Percentiles rank a stretch among this genome's conserved stretches.
Evolutionary conservation across 2,888 invertebrate genomes (phyloP).

Genomic region (Bombylius major): DNA sequence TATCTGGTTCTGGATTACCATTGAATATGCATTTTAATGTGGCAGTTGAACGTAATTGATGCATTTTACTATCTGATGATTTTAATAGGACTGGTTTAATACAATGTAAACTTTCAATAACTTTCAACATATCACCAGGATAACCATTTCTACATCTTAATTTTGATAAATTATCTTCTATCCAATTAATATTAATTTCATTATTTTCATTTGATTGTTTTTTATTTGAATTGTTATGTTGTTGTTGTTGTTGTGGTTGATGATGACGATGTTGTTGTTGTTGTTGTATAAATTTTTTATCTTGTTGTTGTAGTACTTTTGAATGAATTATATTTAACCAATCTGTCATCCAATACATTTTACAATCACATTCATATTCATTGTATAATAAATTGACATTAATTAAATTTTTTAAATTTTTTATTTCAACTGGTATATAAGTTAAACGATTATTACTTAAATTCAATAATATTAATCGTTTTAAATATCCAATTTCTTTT

Average conservation of each 20-base stretch:
- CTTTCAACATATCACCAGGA: conserved; percentile 54
- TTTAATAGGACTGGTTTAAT: conserved; percentile 48
- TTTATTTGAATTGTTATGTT: no score
- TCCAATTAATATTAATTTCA: background rate
- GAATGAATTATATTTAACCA: conserved; percentile 39
- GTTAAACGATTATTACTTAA: conserved; percentile 58
- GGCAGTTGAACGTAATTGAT: conserved; percentile 52
- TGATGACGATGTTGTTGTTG: no score
- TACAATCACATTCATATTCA: conserved; percentile 77
- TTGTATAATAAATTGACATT: conserved; percentile 59
- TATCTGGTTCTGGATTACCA: conserved; percentile 64
- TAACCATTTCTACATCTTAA: conserved; percentile 54
- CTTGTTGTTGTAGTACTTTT: no score
- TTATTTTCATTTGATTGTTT: background rate
- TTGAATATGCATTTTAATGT: conserved; percentile 62
- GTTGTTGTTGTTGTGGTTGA: no score
- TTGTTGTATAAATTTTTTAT: background rate
- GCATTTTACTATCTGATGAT: conserved; percentile 49
- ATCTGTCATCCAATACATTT: conserved; percentile 62
- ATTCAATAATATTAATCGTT: conserved; percentile 47
- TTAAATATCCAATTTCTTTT: conserved; percentile 26
- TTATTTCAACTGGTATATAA: conserved; percentile 56
- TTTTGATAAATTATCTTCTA: conserved; percentile 34
- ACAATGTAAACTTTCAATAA: conserved; percentile 60
- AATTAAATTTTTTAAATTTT: conserved; percentile 47